These are phyloP conservation scores for Neocrepidodera transversa DNA, from an alignment of 2,888 invertebrate genomes.

Conservation along the genomic window DNA sequence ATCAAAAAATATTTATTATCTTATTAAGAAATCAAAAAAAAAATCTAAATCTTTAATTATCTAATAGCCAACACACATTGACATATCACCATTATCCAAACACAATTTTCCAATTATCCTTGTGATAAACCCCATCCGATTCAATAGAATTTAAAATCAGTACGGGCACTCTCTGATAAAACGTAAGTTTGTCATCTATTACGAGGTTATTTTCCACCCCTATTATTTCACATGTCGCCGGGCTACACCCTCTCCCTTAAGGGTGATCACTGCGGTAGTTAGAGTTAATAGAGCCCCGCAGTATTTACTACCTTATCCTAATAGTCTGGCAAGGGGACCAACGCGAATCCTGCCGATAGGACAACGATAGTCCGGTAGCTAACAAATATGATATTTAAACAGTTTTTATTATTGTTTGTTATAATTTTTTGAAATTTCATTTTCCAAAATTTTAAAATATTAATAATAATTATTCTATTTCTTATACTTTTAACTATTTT, in stretches of 20 bases:
- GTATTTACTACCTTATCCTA: constrained; percentile 51
- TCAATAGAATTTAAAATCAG: constrained; percentile 25
- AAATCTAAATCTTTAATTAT: no score
- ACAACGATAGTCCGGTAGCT: not conserved
- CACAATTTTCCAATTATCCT: no score
- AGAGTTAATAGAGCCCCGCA: constrained; percentile 50
- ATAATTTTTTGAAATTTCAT: no score
- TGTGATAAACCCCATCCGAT: constrained; percentile 19
- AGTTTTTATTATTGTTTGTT: no score
- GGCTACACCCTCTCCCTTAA: constrained; percentile 42
- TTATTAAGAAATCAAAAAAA: no score
- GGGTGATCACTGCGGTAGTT: constrained; percentile 49
- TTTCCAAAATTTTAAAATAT: no score
- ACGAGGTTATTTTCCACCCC: constrained; percentile 40
- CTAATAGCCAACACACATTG: no score
- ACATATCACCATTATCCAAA: no score
- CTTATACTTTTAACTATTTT: no score
- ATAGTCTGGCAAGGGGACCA: constrained; percentile 43
- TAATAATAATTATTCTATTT: no score
- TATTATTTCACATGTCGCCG: constrained; percentile 40
- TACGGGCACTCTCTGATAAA: constrained; percentile 34
- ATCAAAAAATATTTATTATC: no score
- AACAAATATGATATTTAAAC: no score
- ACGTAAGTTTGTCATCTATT: constrained; percentile 41
- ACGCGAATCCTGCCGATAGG: constrained; percentile 30